Evolutionary conservation across 2,113 vertebrate genomes (phyloP).

Genomic region (Notothenia coriiceps): DNA sequence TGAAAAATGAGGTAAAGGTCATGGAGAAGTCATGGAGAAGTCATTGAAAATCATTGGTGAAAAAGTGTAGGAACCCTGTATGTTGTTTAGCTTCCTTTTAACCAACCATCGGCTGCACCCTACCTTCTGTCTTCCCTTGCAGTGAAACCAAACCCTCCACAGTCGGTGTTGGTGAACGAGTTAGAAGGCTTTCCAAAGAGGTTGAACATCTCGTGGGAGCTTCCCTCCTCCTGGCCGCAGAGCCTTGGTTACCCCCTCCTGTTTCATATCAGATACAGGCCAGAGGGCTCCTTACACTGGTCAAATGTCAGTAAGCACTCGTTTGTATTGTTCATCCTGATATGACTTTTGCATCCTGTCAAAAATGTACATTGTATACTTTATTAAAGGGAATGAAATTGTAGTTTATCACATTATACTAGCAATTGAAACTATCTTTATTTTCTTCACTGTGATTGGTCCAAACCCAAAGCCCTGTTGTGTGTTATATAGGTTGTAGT

Average conservation of each 20-base stretch:
- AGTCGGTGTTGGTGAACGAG: slow-evolving; percentile 46
- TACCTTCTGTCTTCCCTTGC: slow-evolving; percentile 2
- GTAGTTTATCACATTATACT: not conserved
- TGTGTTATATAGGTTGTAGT: no score
- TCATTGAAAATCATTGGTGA: no score
- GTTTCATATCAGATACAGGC: slow-evolving; percentile 82
- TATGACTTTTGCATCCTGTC: not conserved
- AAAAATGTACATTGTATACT: not conserved
- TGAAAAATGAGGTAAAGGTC: no score
- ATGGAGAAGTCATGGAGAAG: no score
- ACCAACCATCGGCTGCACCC: not conserved
- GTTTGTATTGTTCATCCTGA: not conserved
- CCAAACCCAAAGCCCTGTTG: not conserved
- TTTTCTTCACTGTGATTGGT: not conserved
- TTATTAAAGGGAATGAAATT: not conserved
- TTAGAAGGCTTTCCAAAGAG: slow-evolving; percentile 65
- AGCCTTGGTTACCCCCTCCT: slow-evolving; percentile 68
- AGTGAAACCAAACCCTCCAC: slow-evolving; percentile 85
- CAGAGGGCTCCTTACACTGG: slow-evolving; percentile 77
- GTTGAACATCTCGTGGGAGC: slow-evolving; percentile 75
- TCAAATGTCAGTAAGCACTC: slow-evolving; percentile 75
- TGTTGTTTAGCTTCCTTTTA: not conserved
- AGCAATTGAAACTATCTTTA: not conserved
- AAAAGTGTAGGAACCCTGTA: no score
- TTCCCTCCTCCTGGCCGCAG: slow-evolving; percentile 76